Conservation (phyloP, 2,113 vertebrate genomes). For the Gymnarchus niloticus region DNA sequence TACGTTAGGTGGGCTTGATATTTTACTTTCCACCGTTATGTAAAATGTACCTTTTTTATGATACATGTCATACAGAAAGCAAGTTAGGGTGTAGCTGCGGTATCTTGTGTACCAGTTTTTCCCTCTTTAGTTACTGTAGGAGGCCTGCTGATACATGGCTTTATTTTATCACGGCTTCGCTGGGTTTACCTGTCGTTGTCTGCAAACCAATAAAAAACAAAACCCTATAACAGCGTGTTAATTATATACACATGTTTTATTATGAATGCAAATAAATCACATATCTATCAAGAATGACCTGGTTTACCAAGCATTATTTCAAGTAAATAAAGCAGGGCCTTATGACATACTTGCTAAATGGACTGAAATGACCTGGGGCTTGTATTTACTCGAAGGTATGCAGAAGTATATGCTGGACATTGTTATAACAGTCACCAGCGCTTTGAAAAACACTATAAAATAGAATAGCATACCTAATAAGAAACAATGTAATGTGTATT, state of each 20-base stretch:
- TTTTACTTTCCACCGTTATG: background rate
- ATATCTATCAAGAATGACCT: background rate
- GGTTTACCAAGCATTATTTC: background rate
- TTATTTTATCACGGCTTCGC: background rate
- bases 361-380: background rate
- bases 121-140: background rate
- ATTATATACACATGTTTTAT: background rate
- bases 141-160: background rate
- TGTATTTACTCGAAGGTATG: background rate
- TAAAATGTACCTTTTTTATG: background rate
- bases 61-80: background rate
- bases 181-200: background rate
- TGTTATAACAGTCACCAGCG: background rate
- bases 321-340: background rate
- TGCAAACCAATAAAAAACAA: background rate
- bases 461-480: background rate
- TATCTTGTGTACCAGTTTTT: background rate
- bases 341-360: background rate
- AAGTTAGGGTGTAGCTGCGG: background rate
- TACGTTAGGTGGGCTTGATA: background rate
- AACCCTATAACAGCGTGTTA: no score
- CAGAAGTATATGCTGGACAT: background rate
- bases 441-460: background rate
- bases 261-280: background rate
- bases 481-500: background rate